These are phyloP conservation scores for Drosophila phalerata DNA, from an alignment of 2,888 invertebrate species.

Conservation along the genomic window DNA sequence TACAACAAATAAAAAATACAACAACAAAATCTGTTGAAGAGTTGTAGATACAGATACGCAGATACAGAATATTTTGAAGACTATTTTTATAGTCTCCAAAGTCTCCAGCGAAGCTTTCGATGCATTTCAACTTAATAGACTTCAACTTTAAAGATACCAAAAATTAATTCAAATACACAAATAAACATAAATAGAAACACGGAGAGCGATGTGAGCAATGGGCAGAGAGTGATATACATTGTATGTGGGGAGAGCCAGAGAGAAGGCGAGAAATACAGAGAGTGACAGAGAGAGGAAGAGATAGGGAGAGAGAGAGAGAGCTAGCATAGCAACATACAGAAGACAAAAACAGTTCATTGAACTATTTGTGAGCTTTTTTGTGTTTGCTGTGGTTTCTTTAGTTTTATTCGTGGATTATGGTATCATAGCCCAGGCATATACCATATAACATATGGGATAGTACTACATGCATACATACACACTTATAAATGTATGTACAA, in stretches of 20 bases:
- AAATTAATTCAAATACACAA: slow-evolving; percentile 70
- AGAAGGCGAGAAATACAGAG: slow-evolving; percentile 27
- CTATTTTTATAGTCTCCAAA: slow-evolving; percentile 2
- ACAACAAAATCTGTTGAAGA: slow-evolving; percentile 1
- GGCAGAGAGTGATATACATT: slow-evolving; percentile 23
- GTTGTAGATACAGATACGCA: slow-evolving; percentile 13
- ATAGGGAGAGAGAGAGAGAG: slow-evolving; percentile 26
- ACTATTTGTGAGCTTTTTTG: slow-evolving; percentile 82
- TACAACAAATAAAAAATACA: slow-evolving; percentile 4
- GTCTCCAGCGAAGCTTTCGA: slow-evolving; percentile 43
- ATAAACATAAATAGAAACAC: slow-evolving; percentile 66
- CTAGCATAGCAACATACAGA: slow-evolving; percentile 76
- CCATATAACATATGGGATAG: slow-evolving; percentile 53
- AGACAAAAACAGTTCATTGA: slow-evolving; percentile 79
- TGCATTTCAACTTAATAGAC: slow-evolving; percentile 50
- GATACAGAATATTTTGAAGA: slow-evolving; percentile 13
- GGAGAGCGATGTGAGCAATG: slow-evolving; percentile 22
- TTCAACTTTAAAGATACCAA: slow-evolving; percentile 53
- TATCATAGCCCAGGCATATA: slow-evolving; percentile 71
- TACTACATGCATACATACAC: slow-evolving; percentile 19
- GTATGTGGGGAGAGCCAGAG: slow-evolving; percentile 20
- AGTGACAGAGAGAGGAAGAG: slow-evolving; percentile 17
- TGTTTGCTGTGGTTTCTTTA: slow-evolving; percentile 77
- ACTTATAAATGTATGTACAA: slow-evolving; percentile 12
- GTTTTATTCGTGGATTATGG: slow-evolving; percentile 83